A percentile compares a stretch with the other conserved stretches of the same genome.
These are phyloP conservation scores for Corbicula japonica DNA, from an alignment of 2,888 invertebrate species.

Conservation along the genomic window DNA sequence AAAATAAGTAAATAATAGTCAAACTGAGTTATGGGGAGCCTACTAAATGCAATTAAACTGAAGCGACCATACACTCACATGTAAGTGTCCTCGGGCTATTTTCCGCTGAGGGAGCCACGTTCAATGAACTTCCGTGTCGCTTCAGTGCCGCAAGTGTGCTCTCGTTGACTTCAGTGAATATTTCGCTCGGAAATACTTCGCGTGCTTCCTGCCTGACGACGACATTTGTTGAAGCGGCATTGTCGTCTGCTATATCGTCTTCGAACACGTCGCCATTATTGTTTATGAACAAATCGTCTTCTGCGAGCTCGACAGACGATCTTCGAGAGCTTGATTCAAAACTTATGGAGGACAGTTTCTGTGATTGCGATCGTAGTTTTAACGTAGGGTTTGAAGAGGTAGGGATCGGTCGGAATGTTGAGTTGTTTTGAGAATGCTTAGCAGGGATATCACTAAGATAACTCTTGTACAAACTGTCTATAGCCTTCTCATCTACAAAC, in stretches of 20 bases:
- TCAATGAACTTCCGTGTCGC: conserved; percentile 63
- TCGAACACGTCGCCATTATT: conserved; percentile 22
- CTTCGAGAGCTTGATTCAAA: conserved; percentile 53
- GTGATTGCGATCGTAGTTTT: conserved; percentile 29
- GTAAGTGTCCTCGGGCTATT: conserved; percentile 51
- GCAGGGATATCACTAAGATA: conserved; percentile 14
- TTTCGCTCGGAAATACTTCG: conserved; percentile 58
- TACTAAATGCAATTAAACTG: too few species aligned
- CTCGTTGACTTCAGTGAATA: conserved; percentile 67
- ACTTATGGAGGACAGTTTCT: conserved; percentile 57
- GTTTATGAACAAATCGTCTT: conserved; percentile 47
- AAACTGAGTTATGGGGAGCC: too few species aligned
- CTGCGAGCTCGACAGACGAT: conserved; percentile 58
- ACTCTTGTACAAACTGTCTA: conserved; percentile 41
- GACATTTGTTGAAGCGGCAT: conserved; percentile 6
- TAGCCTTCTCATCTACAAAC: conserved; percentile 45
- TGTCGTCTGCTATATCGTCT: conserved; percentile 10
- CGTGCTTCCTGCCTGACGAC: conserved; percentile 18
- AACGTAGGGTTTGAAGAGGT: conserved; percentile 9
- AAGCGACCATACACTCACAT: conserved; percentile 32
- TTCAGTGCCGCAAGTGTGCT: conserved; percentile 63
- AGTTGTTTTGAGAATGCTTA: conserved; percentile 25
- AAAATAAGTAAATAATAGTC: too few species aligned
- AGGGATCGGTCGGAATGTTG: conserved; percentile 43
- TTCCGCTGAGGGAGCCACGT: conserved; percentile 59